Evolutionary conservation across 2,888 invertebrate species (phyloP).

Genomic region (Heliconius erato): DNA sequence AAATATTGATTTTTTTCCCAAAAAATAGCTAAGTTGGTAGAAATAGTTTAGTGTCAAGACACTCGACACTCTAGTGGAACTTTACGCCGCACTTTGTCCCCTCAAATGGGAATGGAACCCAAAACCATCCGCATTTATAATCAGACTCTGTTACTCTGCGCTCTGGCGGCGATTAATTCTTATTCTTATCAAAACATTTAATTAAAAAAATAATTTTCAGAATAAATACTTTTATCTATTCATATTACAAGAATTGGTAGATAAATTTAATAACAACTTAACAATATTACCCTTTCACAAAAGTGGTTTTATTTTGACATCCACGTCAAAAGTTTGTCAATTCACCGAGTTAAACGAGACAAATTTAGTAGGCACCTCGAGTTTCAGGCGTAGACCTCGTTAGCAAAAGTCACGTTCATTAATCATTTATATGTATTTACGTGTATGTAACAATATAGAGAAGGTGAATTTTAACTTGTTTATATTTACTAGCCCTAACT

Average conservation of each 20-base stretch:
- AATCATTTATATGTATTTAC: slow-evolving; percentile 21
- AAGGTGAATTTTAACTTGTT: neutral
- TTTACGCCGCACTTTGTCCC: no score
- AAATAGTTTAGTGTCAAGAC: no score
- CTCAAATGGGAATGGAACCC: no score
- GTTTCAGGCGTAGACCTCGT: slow-evolving; percentile 28
- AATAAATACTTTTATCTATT: no score
- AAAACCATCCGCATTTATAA: no score
- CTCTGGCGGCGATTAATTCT: no score
- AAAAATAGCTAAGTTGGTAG: no score
- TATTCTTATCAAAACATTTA: no score
- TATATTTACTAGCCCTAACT: neutral
- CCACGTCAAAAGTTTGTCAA: slow-evolving; percentile 17
- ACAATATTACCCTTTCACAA: neutral
- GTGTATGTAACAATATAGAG: slow-evolving; percentile 6
- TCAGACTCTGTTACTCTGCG: no score
- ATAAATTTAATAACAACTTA: neutral
- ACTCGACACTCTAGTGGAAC: no score
- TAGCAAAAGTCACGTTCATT: slow-evolving; percentile 23
- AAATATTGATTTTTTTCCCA: no score
- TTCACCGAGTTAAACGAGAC: slow-evolving; percentile 32
- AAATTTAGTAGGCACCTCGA: slow-evolving; percentile 23
- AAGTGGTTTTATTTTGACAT: slow-evolving; percentile 23
- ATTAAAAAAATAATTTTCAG: no score
- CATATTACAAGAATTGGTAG: neutral